Evolutionary conservation across 2,888 invertebrate species (phyloP), one percentile per base, ranked within the genome.

Genomic region (Crossocerus cetratus): DNA sequence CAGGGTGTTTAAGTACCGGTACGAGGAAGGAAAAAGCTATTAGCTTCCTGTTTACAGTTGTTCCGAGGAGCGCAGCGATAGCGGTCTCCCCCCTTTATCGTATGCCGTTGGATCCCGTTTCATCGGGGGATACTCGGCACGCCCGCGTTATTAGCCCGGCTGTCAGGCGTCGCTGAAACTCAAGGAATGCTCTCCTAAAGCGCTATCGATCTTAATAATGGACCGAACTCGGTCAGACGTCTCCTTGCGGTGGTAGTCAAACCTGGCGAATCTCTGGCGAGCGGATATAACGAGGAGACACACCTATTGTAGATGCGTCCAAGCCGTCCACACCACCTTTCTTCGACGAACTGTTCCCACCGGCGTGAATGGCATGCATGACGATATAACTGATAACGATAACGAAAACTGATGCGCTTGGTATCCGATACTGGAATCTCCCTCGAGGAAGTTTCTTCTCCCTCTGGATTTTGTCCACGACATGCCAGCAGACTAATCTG

Each of bases 121-220:
- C 14, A 14, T 21, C 43, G 14, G 14, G 20, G n/a, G 42, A 49
- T 44, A 32, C 54, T 53, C 43, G 53, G 49, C 21, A 45, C 43
- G 21, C 32, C 32, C 23, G 58, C 56, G 32, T 73, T 60, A 63
- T 22, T 60, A 20, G 49, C 49, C 13, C 16, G 20, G 21, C 13
- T n/a, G 54, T 45, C 32, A 59, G 23, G 14, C 42, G 0, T 20
- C 67, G 53, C 59, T 58, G 70, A 77, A 69, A 62, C 57, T 64
- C 61, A 54, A 68, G 43, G 64, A 54, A 60, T 67, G 43, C 32
- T 32, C 57, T 58, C 54, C 60, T 65, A 60, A 74, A 65, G 72
- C 66, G 58, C 55, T 72, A 69, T 79, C 73, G 76, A 76, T 76
- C 58, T 60, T 67, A 65, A 76, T 79, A 73, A 73, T 69, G 73